These are phyloP conservation scores for Onychostoma macrolepis DNA, from an alignment of 2,113 vertebrate species.

Conservation along the genomic window DNA sequence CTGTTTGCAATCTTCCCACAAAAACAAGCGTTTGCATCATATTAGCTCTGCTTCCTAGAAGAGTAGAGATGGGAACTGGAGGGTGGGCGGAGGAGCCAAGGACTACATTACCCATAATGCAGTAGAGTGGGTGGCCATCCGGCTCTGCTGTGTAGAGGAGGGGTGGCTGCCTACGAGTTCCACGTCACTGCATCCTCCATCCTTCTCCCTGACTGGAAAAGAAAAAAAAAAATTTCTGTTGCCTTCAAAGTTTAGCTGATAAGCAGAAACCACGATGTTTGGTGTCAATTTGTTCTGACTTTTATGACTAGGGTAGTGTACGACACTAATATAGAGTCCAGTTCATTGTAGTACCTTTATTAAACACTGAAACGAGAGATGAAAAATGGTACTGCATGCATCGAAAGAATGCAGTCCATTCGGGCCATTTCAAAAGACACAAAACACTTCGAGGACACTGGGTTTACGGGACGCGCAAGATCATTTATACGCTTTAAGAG, in stretches of 20 bases:
- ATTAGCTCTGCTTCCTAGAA: slow-evolving; percentile 81
- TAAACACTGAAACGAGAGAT: slow-evolving; percentile 61
- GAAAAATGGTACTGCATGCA: slow-evolving; percentile 63
- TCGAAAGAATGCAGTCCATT: slow-evolving; percentile 72
- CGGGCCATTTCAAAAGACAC: slow-evolving; percentile 55
- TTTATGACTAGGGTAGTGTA: slow-evolving; percentile 72
- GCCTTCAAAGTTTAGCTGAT: slow-evolving; percentile 79
- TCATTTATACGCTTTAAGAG: slow-evolving; percentile 58
- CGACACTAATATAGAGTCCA: slow-evolving; percentile 71
- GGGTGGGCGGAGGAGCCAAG: slow-evolving; percentile 61
- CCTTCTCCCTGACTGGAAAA: slow-evolving; percentile 51
- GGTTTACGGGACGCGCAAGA: slow-evolving; percentile 69
- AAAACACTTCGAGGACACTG: slow-evolving; percentile 60
- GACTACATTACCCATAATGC: slow-evolving; percentile 66
- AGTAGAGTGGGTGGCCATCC: slow-evolving; percentile 63
- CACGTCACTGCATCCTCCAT: slow-evolving; percentile 58
- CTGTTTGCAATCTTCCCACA: slow-evolving; percentile 69
- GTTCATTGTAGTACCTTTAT: slow-evolving; percentile 74
- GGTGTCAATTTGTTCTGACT: slow-evolving; percentile 74
- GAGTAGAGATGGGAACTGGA: slow-evolving; percentile 65
- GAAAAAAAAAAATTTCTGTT: slow-evolving; percentile 72
- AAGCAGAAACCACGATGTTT: slow-evolving; percentile 71
- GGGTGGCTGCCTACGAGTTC: slow-evolving; percentile 67
- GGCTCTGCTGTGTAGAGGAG: slow-evolving; percentile 65
- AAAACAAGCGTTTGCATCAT: slow-evolving; percentile 68